Conservation (phyloP, 2,888 invertebrate genomes). For the Netelia inedita region DNA sequence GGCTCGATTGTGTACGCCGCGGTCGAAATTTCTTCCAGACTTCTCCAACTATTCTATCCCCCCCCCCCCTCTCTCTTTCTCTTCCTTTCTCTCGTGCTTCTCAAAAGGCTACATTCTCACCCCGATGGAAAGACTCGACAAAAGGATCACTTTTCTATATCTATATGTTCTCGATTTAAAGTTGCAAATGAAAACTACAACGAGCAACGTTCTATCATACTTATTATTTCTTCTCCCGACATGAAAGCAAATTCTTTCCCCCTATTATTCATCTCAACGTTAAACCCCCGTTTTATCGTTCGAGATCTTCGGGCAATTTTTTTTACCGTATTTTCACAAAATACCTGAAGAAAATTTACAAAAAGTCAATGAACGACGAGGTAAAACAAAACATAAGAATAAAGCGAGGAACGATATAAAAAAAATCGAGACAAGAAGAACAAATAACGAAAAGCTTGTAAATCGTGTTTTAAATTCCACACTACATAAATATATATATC, state of each 20-base stretch:
- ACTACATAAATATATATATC: neutral
- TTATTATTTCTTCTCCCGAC: neutral
- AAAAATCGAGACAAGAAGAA: conserved; percentile 6
- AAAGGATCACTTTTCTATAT: conserved; percentile 1
- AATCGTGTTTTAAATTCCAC: neutral
- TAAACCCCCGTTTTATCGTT: neutral
- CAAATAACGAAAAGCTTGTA: conserved; percentile 27
- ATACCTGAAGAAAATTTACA: conserved; percentile 31
- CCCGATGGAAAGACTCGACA: conserved; percentile 11
- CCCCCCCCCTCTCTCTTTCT: too few species aligned
- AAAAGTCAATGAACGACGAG: conserved; percentile 19
- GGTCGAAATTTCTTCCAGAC: conserved; percentile 7
- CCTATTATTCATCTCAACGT: neutral
- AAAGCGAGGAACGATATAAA: conserved; percentile 25
- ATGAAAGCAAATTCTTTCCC: conserved; percentile 1
- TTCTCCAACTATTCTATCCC: neutral
- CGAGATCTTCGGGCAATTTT: neutral
- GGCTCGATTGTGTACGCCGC: conserved; percentile 33
- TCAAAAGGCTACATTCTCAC: neutral
- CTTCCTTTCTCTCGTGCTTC: too few species aligned
- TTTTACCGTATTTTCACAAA: neutral
- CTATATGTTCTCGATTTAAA: neutral
- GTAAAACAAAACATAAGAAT: conserved; percentile 27
- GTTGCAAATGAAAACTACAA: conserved; percentile 21
- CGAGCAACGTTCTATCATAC: conserved; percentile 4